phyloP scores from a whole-genome alignment of 2,888 invertebrate species.

The Temnothorax ravouxi region DNA sequence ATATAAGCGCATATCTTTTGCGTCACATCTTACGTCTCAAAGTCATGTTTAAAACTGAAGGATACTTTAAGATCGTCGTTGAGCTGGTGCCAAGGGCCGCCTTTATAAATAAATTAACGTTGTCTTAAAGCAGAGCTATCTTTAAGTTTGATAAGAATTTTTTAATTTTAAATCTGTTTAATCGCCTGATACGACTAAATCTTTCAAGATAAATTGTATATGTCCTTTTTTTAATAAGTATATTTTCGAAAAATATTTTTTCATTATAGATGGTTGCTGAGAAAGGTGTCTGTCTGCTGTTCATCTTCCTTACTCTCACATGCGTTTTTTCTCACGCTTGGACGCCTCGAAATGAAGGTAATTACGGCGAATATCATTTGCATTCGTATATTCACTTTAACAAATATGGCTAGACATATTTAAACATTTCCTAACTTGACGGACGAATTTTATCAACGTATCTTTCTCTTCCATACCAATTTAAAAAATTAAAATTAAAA shows the following conservation, averaged over 20 bases:
- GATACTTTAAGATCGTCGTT: slow-evolving; percentile 38
- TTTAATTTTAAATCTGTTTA: not conserved
- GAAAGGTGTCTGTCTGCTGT: slow-evolving; percentile 79
- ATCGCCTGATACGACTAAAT: not conserved
- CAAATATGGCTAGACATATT: not conserved
- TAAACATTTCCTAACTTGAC: not conserved
- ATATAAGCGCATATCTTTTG: slow-evolving; percentile 33
- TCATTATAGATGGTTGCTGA: slow-evolving; percentile 83
- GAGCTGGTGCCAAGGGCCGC: slow-evolving; percentile 35
- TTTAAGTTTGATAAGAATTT: slow-evolving; percentile 15
- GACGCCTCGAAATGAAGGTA: slow-evolving; percentile 70
- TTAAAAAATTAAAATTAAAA: not conserved
- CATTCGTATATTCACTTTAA: not conserved
- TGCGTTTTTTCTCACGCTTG: slow-evolving; percentile 80
- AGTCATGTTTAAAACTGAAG: slow-evolving; percentile 34
- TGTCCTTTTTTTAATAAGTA: not conserved
- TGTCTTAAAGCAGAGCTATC: slow-evolving; percentile 48
- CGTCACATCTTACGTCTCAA: slow-evolving; percentile 37
- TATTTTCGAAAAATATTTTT: slow-evolving; percentile 42
- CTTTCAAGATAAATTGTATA: not conserved
- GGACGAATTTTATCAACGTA: not conserved
- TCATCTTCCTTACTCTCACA: slow-evolving; percentile 79
- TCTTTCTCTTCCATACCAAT: not conserved
- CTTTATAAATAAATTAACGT: slow-evolving; percentile 55
- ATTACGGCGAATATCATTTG: slow-evolving; percentile 25